Evolutionary conservation across 2,113 vertebrate species (phyloP).

Genomic region (Emydura subglobosa): DNA sequence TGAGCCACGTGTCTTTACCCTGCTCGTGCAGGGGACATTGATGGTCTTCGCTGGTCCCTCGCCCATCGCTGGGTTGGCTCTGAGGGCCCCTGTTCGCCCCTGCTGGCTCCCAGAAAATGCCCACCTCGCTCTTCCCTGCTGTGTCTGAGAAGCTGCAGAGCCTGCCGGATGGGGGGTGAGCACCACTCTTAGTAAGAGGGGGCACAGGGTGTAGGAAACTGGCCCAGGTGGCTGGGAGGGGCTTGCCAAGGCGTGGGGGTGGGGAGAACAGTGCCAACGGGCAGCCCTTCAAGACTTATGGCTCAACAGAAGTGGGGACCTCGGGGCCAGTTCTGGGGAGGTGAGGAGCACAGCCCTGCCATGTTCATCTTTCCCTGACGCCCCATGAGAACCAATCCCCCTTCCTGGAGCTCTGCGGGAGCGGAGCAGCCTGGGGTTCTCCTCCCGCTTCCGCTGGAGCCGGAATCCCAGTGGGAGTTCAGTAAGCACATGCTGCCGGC

Average conservation of each 20-base stretch:
- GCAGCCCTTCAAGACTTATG: background rate
- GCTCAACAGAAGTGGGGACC: background rate
- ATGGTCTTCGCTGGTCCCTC: background rate
- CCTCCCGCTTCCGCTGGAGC: background rate
- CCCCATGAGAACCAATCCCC: background rate
- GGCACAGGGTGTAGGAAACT: background rate
- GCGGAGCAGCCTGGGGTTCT: background rate
- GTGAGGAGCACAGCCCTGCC: background rate
- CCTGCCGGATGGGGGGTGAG: background rate
- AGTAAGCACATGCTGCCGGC: background rate
- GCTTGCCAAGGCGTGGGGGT: background rate
- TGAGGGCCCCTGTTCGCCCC: background rate
- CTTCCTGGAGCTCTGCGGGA: background rate
- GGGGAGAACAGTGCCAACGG: background rate
- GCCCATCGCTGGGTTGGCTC: background rate
- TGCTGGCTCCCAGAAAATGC: background rate
- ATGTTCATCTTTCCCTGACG: background rate
- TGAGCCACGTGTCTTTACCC: background rate
- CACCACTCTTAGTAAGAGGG: background rate
- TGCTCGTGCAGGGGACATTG: background rate
- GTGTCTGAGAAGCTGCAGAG: background rate
- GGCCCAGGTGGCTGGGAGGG: no score
- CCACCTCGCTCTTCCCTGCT: background rate
- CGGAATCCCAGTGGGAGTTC: background rate
- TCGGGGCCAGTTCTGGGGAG: background rate